Conservation (phyloP, 1,140 invertebrate genomes). For the Tetramorium alpestre region DNA sequence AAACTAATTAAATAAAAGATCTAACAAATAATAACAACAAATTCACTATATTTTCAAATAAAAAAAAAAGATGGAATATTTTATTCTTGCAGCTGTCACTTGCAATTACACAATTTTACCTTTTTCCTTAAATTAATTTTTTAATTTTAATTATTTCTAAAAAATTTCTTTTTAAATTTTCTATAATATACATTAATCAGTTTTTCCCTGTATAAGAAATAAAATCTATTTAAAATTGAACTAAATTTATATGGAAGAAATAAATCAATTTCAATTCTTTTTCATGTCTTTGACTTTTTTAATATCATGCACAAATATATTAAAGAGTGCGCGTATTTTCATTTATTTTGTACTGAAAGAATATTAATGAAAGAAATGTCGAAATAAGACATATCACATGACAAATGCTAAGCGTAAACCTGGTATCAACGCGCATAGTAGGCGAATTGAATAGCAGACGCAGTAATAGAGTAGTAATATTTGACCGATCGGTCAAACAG, state of each 20-base stretch:
- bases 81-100: neutral
- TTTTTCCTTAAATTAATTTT: neutral
- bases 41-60: neutral
- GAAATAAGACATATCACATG: conserved; percentile 20
- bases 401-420: conserved; percentile 21
- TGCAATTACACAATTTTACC: neutral
- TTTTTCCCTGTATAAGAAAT: neutral
- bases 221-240: neutral
- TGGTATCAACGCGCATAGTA: neutral
- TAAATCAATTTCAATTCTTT: neutral
- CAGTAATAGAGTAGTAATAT: neutral
- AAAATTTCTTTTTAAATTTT: neutral
- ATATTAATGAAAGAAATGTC: conserved; percentile 2
- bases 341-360: neutral
- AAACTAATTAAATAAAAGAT: neutral
- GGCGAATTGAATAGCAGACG: conserved; percentile 27
- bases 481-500: conserved; percentile 14
- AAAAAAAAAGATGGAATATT: neutral
- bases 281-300: neutral
- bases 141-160: neutral
- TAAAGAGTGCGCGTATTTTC: neutral
- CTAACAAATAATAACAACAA: conserved; percentile 2
- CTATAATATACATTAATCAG: neutral
- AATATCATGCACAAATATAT: neutral
- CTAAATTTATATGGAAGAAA: neutral